Conservation (phyloP, 2,797 vertebrate genomes). For the Cynopterus sphinx region DNA sequence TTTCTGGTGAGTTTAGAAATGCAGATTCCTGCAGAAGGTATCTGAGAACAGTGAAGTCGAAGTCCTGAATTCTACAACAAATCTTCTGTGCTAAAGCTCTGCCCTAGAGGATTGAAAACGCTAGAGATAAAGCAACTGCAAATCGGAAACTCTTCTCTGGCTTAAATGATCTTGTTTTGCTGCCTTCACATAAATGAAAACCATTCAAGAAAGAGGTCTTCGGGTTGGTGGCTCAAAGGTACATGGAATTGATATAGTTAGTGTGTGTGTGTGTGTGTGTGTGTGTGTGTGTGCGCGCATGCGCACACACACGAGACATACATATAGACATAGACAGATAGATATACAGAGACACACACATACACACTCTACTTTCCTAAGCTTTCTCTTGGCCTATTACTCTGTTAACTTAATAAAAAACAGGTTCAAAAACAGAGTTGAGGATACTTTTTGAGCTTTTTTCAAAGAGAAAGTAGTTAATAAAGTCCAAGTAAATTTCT, state of each 20-base stretch:
- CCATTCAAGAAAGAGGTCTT: background rate
- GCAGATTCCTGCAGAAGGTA: background rate
- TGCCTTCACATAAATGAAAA: background rate
- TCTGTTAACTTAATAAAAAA: background rate
- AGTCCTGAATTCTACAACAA: background rate
- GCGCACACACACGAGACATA: too few relatives aligned
- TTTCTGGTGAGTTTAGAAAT: background rate
- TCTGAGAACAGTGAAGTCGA: background rate
- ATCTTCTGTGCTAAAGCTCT: background rate
- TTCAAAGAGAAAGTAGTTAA: conserved; percentile 34
- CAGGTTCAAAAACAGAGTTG: background rate
- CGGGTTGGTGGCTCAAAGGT: background rate
- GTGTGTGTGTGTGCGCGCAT: too few relatives aligned
- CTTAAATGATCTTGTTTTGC: conserved; percentile 18
- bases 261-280: too few relatives aligned
- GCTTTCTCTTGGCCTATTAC: background rate
- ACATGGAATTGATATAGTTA: background rate
- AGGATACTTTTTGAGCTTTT: conserved; percentile 4
- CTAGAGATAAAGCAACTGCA: background rate
- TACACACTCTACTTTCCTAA: background rate
- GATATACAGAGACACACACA: background rate
- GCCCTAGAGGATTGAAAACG: background rate
- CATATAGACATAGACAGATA: too few relatives aligned
- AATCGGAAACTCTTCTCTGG: background rate
- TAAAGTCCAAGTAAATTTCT: conserved; percentile 26